Evolutionary conservation across 2,888 invertebrate species (phyloP), one percentile per base, ranked within the genome.

Genomic region (Bellardia bayeri): DNA sequence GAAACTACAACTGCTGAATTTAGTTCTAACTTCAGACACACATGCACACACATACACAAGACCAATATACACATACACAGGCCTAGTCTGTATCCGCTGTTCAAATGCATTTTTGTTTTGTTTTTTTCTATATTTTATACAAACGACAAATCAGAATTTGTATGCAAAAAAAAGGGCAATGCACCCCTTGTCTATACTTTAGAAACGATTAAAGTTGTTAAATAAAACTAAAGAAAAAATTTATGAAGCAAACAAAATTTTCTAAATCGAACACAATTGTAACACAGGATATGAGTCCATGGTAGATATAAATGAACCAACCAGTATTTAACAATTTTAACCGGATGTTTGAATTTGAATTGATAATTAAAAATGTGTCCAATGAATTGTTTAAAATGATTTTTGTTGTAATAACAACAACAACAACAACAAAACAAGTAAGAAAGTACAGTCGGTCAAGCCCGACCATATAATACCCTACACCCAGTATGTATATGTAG

Each of bases 301-400:
- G 61, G 23, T 23, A 23, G 54, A 54, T 83, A 64, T 13, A 63
- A 40, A 42, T 9, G 30, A n/a, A 61, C 30, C 42, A 40, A 40
- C 9, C 13, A 3, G 30, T 64, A 54, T 63, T 71, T 42, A 51
- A 69, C 4, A 30, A 42, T 63, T 76, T 13, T 33, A 71, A 72
- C 71, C 83, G 83, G 83, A 83, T 83, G 71, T 83, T 76, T 45
- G 54, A 78, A 61, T 83, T 71, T 56, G n/a, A 83, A 71, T 66
- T 64, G 37, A 33, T 64, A 45, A 78, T 78, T 64, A 23, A 37
- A 83, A 83, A 78, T 64, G 45, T 83, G 45, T 83, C 78, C 54
- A 76, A 4, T 23, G 56, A 66, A 81, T 56, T 74, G 56, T 82
- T 74, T 82, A 61, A 49, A 11, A 80, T 51, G 37, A 69, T 61